Evolutionary conservation across 2,888 invertebrate genomes (phyloP), one percentile per base, ranked within the genome.

Genomic region (Trachelus tabidus): DNA sequence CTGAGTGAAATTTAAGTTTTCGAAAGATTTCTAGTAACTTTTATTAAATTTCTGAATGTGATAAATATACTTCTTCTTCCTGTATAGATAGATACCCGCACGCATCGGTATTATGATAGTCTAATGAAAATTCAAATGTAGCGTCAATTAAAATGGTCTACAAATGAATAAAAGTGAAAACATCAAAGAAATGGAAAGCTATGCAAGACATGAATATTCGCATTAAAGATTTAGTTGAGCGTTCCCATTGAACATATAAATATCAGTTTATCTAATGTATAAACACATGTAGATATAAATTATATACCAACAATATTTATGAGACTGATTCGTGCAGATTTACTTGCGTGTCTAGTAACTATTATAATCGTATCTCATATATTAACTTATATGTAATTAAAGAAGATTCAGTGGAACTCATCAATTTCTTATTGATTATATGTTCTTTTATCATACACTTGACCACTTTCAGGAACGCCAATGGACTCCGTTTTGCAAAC

Each of bases 91-190:
- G 23, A 23, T 23, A 23, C 56, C 1, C 23, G 9, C 56, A 23
- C 23, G 23, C 9, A 56, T 56, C 56, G 3, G 56, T 56, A 23
- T 56, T 9, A 40, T 23, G 23, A 56, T 56, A 3, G 23, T 23
- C 56, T 23, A 56, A 76, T 37, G 23, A 35, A 69, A 34, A 15
- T 68, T 37, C 31, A 15, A 12, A 56, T 23, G 12, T 37, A 37
- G 11, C 31, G 35, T 3, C 15, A 73, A 12, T 40, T 15, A 12
- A 37, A 11, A 34, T 34, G 34, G 4, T 31, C 2, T 69, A 31
- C 3, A 69, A 74, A 40, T 71, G 83, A 82, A 85, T 83, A 84
- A 79, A 74, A 77, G 83, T 80, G 83, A 85, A 84, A 86, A 83
- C 81, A 56, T 34, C 1, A 75, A 78, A 76, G 78, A 79, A 81